Percentiles rank a stretch among this genome's conserved stretches.
These are phyloP conservation scores for Pyxicephalus adspersus DNA, from an alignment of 2,113 vertebrate genomes.

Conservation along the genomic window DNA sequence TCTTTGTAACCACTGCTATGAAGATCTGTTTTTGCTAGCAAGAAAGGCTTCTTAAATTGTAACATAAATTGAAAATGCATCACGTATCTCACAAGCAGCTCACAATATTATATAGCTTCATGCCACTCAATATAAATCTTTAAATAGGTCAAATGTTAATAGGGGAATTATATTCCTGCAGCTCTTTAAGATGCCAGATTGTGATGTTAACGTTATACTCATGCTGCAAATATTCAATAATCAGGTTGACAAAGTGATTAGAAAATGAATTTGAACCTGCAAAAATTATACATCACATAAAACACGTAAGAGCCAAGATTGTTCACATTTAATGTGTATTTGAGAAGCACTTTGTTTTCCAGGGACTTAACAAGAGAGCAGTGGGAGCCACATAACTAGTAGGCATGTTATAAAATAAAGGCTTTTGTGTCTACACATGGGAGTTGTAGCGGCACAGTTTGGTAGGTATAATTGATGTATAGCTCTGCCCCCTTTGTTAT, in stretches of 20 bases:
- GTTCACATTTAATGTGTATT: slow-evolving; percentile 31
- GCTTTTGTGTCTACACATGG: slow-evolving; percentile 41
- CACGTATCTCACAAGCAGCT: neutral
- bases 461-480: slow-evolving; percentile 41
- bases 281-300: slow-evolving; percentile 32
- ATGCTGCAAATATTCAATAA: slow-evolving; percentile 11
- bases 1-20: too few species aligned
- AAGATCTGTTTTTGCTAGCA: too few species aligned
- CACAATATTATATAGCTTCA: neutral
- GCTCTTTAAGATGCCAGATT: slow-evolving; percentile 1
- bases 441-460: slow-evolving; percentile 11
- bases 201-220: neutral
- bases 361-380: slow-evolving; percentile 42
- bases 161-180: slow-evolving; percentile 1
- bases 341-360: slow-evolving; percentile 48
- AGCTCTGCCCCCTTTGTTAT: slow-evolving; percentile 30
- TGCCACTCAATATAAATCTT: slow-evolving; percentile 21
- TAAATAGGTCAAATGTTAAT: slow-evolving; percentile 21
- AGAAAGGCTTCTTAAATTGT: too few species aligned
- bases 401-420: slow-evolving; percentile 46
- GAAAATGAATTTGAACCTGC: slow-evolving; percentile 24
- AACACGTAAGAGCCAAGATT: slow-evolving; percentile 29
- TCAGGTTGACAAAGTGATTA: slow-evolving; percentile 1
- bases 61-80: too few species aligned
- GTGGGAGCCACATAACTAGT: slow-evolving; percentile 36